Percentiles rank a stretch among this genome's conserved stretches.
These are phyloP conservation scores for Cyclura pinguis DNA, from an alignment of 2,797 vertebrate species.

Conservation along the genomic window DNA sequence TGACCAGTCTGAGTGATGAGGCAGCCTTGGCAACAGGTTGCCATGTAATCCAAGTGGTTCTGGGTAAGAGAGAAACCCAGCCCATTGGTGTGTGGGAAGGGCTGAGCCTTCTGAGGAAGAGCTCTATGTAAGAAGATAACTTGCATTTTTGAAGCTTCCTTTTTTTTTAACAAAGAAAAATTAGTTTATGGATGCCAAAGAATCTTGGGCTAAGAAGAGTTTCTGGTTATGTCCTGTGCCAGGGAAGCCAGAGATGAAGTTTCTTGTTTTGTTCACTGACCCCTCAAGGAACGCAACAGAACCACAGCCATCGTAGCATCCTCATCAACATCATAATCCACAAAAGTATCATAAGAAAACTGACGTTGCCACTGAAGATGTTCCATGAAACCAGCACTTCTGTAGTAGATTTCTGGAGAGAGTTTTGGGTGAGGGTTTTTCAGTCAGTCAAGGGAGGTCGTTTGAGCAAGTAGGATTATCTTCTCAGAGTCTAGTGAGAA, in stretches of 20 bases:
- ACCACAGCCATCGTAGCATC: conserved; percentile 96
- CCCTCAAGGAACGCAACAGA: conserved; percentile 92
- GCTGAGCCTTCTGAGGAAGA: too few relatives aligned
- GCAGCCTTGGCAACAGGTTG: too few relatives aligned
- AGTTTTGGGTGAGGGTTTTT: too few relatives aligned
- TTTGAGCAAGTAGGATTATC: too few relatives aligned
- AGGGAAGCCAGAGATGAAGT: conserved; percentile 60
- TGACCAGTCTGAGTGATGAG: too few relatives aligned
- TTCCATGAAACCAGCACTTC: conserved; percentile 96
- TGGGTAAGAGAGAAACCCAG: too few relatives aligned
- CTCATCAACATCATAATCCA: conserved; percentile 95
- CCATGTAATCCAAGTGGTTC: too few relatives aligned
- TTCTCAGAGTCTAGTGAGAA: too few relatives aligned
- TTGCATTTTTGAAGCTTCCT: too few relatives aligned
- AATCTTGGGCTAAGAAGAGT: conserved; percentile 55
- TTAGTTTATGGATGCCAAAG: conserved; percentile 66
- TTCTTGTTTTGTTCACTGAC: conserved; percentile 84
- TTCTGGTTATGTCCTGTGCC: conserved; percentile 33
- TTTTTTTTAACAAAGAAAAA: conserved; percentile 28
- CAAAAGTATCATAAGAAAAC: conserved; percentile 97
- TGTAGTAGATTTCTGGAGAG: conserved; percentile 78
- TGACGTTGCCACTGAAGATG: conserved; percentile 94
- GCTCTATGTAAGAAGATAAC: too few relatives aligned
- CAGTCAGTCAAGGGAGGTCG: too few relatives aligned
- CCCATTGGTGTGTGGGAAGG: too few relatives aligned